Evolutionary conservation across 2,797 vertebrate genomes (phyloP).

Genomic region (Steatocranus sp.): DNA sequence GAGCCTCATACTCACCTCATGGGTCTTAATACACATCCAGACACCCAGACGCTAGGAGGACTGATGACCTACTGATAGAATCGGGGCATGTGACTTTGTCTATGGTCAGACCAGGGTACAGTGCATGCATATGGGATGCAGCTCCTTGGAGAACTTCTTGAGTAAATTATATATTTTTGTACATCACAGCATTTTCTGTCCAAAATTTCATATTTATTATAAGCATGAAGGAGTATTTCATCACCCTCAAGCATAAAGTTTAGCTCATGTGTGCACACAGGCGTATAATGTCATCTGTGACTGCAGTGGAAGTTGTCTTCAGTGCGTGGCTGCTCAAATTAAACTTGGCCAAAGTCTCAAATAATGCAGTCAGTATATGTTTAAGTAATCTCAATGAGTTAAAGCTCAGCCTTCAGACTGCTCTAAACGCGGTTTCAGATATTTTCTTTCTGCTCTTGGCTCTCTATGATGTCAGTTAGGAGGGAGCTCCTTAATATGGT

Average conservation of each 20-base stretch:
- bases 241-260: not conserved
- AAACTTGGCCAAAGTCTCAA: not conserved
- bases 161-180: not conserved
- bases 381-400: not conserved
- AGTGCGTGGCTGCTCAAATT: not conserved
- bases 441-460: not conserved
- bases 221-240: not conserved
- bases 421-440: not conserved
- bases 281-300: not conserved
- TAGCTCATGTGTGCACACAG: not conserved
- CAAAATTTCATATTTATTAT: not conserved
- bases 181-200: not conserved
- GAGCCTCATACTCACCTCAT: conserved; percentile 44
- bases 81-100: not conserved
- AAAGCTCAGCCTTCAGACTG: not conserved
- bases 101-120: not conserved
- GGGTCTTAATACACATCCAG: conserved; percentile 36
- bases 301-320: not conserved
- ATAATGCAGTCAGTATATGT: not conserved
- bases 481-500: not conserved
- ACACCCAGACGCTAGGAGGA: not conserved
- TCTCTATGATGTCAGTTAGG: not conserved
- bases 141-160: not conserved
- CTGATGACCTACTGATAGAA: not conserved
- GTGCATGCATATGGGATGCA: not conserved